Conservation (phyloP, 1,140 invertebrate genomes). For the Halictus rubicundus region DNA sequence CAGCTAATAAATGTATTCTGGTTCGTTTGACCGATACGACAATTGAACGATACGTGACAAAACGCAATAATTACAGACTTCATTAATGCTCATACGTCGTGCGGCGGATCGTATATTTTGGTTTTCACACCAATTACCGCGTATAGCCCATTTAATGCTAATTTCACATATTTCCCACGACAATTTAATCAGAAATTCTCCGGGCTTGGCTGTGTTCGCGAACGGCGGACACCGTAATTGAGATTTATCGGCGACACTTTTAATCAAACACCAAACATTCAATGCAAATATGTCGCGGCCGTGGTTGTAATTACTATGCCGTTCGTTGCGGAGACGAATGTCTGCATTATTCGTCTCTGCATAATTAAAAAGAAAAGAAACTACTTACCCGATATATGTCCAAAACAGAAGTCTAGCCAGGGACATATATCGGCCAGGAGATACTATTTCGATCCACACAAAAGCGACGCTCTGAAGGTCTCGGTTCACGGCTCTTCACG, state of each 20-base stretch:
- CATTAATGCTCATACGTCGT: constrained; percentile 53
- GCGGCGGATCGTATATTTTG: constrained; percentile 56
- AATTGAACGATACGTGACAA: constrained; percentile 59
- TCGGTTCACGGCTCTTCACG: no score
- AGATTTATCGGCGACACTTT: constrained; percentile 59
- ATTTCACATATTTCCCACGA: constrained; percentile 56
- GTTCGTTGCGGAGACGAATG: not conserved
- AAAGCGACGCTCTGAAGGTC: no score
- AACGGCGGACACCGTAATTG: constrained; percentile 27
- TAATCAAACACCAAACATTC: constrained; percentile 38
- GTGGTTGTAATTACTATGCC: not conserved
- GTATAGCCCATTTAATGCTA: constrained; percentile 58
- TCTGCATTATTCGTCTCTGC: not conserved
- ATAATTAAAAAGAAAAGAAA: no score
- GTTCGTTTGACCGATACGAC: constrained; percentile 45
- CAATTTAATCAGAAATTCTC: constrained; percentile 58
- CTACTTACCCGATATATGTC: no score
- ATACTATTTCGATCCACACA: no score
- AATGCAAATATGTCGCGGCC: constrained; percentile 12
- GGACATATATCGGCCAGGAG: no score
- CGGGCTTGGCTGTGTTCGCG: not conserved
- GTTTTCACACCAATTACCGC: constrained; percentile 58
- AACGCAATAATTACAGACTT: constrained; percentile 60
- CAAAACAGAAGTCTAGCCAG: no score
- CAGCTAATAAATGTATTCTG: constrained; percentile 46